These are phyloP conservation scores for Pitta sordida DNA, from an alignment of 2,113 vertebrate genomes.

Conservation along the genomic window DNA sequence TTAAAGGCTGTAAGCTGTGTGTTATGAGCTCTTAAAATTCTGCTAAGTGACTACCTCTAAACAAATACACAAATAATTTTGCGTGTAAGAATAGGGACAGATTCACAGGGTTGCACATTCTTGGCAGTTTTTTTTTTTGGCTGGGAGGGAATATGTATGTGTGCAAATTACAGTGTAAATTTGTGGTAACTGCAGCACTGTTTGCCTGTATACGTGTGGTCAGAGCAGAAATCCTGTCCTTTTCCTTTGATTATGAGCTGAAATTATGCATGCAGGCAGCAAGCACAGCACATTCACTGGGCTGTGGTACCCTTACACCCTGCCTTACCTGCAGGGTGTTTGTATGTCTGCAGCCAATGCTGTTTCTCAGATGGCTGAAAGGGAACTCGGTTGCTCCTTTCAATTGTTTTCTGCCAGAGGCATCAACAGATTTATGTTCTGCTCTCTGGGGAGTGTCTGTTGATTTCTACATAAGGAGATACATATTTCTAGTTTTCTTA, in stretches of 20 bases:
- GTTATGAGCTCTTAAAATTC: not conserved
- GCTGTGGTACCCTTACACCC: not conserved
- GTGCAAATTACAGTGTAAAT: not conserved
- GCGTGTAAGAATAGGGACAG: not conserved
- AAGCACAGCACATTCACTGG: not conserved
- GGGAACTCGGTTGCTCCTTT: not conserved
- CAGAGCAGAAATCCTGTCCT: not conserved
- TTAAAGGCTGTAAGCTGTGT: not conserved
- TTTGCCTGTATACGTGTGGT: not conserved
- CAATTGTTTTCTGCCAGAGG: not conserved
- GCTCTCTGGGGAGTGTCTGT: not conserved
- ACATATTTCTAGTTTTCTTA: not conserved
- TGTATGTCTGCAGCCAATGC: not conserved
- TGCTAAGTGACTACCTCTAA: not conserved
- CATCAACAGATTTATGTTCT: not conserved
- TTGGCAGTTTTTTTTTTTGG: not conserved
- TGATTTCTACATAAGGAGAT: not conserved
- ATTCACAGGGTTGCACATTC: not conserved
- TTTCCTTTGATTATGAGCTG: not conserved
- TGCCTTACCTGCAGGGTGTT: conserved; percentile 6
- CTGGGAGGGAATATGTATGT: not conserved
- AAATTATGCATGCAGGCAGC: not conserved
- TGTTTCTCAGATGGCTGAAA: not conserved
- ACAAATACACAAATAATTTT: not conserved
- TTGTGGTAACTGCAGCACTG: not conserved